These are phyloP conservation scores for Sussaba pulchella DNA, from an alignment of 2,888 invertebrate species.

Conservation along the genomic window DNA sequence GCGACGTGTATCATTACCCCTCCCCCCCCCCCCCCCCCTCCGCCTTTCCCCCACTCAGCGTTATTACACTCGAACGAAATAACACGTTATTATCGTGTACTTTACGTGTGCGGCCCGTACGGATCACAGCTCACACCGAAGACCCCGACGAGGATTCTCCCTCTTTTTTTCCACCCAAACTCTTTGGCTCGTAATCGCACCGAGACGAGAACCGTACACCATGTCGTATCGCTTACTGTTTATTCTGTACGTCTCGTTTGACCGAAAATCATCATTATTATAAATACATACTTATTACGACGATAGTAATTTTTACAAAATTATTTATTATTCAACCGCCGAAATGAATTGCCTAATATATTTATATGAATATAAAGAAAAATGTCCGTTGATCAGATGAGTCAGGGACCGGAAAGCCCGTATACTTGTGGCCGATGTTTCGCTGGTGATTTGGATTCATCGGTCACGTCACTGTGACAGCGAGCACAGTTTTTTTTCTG, in stretches of 20 bases:
- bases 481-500: not conserved
- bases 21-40: constrained; percentile 27
- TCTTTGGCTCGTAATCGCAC: no score
- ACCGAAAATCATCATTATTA: no score
- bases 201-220: not conserved
- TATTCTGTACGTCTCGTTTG: no score
- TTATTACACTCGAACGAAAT: constrained; percentile 67
- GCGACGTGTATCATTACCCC: no score
- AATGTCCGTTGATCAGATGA: no score
- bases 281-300: no score
- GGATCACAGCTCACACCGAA: constrained; percentile 20
- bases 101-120: constrained; percentile 63
- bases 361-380: no score
- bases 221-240: not conserved
- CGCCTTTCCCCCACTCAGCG: constrained; percentile 61
- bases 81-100: constrained; percentile 69
- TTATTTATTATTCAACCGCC: no score
- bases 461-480: not conserved
- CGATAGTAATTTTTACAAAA: no score
- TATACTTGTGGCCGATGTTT: not conserved
- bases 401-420: no score
- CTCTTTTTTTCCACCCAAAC: no score
- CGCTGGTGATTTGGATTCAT: not conserved
- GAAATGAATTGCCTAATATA: no score
- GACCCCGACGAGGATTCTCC: not conserved